Evolutionary conservation across 2,888 invertebrate genomes (phyloP).

Genomic region (Eumacrocentrus americanus): DNA sequence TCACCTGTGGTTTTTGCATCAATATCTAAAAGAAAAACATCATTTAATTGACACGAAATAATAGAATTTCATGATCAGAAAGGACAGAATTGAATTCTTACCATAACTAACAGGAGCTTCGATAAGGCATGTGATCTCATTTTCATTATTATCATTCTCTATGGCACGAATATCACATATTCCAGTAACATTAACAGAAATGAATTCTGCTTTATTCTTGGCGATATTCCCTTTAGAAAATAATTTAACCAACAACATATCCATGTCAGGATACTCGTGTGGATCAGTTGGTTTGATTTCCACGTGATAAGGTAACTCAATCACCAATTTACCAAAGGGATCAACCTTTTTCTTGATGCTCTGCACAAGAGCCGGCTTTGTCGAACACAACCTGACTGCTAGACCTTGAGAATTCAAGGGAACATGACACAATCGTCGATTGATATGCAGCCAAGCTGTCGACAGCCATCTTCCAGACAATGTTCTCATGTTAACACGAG

Average conservation of each 20-base stretch:
- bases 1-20: constrained; percentile 33
- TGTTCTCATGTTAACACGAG: not conserved
- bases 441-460: not conserved
- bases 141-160: not conserved
- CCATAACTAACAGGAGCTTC: constrained; percentile 40
- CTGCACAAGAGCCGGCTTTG: constrained; percentile 21
- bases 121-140: constrained; percentile 29
- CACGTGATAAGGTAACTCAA: constrained; percentile 39
- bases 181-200: constrained; percentile 30
- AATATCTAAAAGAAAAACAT: constrained; percentile 33
- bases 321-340: constrained; percentile 37
- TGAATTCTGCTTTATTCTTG: constrained; percentile 15
- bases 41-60: not conserved
- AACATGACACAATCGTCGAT: not conserved
- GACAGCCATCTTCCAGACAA: not conserved
- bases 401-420: not conserved
- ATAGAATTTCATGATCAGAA: not conserved
- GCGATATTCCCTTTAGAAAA: constrained; percentile 6
- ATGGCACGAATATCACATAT: constrained; percentile 30
- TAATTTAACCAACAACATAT: constrained; percentile 36
- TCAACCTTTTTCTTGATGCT: constrained; percentile 34
- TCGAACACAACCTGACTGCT: not conserved
- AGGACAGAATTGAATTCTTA: constrained; percentile 17
- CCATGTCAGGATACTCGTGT: constrained; percentile 40
- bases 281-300: constrained; percentile 38